Evolutionary conservation across 2,113 vertebrate species (phyloP), one percentile per base, ranked within the genome.

Genomic region (Macquaria ambigua): DNA sequence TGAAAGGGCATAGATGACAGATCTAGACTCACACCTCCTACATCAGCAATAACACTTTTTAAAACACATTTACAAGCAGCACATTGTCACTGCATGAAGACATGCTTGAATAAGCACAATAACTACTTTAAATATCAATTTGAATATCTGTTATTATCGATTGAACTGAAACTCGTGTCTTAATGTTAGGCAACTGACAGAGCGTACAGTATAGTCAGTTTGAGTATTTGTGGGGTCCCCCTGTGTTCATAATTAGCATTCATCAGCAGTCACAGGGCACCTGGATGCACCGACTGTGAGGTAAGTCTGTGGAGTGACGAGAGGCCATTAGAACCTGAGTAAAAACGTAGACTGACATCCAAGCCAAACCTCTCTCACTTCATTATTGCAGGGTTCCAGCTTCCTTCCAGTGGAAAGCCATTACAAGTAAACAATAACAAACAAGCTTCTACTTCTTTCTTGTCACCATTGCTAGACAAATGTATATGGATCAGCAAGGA

Each of bases 401-500:
- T 92, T 91, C 92, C 94, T 90, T 80, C 93, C 95, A 94, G 90
- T 93, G 94, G 93, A 94, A 93, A 94, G 87, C 84, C 92, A 87
- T 92, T 92, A 94, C 93, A 94, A 95, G 93, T 94, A 91, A 91
- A 92, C 94, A 90, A 87, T 95, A 96, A 96, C 93, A 89, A 95
- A 94, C 94, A 95, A 91, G 92, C 93, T 97, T 94, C 95, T 96
- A 96, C 94, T 91, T 96, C 92, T 96, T 96, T 93, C 95, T 96
- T 97, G 90, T 97, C 95, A 93, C 93, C 93, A 87, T 95, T 93
- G 93, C 93, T 96, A 98, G 98, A 98, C 98, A 95, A 98, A 98
- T 96, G 98, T 98, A 93, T 98, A 98, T 96, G 97, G 97, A 93
- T 98, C 98, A 93, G 98, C 98, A 93, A 98, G 98, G 96, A 97